Conservation (phyloP, 2,888 invertebrate genomes). For the Tipula helvola region DNA sequence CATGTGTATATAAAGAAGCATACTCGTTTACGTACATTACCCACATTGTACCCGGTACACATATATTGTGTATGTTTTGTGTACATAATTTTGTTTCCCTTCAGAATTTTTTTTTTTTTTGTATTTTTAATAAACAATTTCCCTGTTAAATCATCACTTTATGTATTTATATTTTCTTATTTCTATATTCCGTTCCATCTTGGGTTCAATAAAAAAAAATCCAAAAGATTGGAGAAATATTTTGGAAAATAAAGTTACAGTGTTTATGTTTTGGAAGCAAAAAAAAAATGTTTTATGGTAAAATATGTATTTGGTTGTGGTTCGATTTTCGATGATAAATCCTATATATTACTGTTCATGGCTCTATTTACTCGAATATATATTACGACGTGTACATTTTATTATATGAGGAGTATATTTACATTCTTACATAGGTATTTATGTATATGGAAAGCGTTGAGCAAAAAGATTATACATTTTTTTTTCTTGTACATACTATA, state of each 20-base stretch:
- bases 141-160: slow-evolving; percentile 4
- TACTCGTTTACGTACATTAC: background rate
- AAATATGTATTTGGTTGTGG: background rate
- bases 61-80: background rate
- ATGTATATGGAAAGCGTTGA: background rate
- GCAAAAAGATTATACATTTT: background rate
- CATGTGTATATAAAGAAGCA: background rate
- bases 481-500: background rate
- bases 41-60: background rate
- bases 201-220: background rate
- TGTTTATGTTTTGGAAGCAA: background rate
- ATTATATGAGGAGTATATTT: background rate
- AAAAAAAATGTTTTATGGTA: background rate
- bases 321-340: background rate
- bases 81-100: background rate
- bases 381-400: background rate
- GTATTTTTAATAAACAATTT: background rate
- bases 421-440: too few relatives aligned
- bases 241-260: background rate
- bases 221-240: background rate
- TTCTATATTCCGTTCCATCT: background rate
- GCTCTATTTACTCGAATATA: background rate
- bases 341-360: background rate
- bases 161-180: background rate
- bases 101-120: background rate